A percentile compares a stretch with the other conserved stretches of the same genome.
Conservation (phyloP, 2,113 vertebrate genomes). For the Fulmarus glacialis region DNA sequence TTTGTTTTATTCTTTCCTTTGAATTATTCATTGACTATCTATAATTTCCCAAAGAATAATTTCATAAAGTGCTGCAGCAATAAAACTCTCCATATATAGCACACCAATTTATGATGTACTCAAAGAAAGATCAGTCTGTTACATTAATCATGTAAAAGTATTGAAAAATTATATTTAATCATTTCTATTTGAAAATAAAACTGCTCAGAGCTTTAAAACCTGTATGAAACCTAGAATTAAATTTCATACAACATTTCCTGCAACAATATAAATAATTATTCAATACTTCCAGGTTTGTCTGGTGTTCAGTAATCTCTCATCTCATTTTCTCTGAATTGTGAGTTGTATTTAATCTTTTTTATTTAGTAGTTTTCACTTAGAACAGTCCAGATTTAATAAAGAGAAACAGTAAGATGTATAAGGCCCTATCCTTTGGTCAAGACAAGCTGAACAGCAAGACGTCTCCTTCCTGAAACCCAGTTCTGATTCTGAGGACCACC, state of each 20-base stretch:
- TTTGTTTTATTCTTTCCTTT: conserved; percentile 67
- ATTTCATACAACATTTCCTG: conserved; percentile 43
- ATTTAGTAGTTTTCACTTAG: neutral
- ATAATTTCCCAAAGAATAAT: conserved; percentile 74
- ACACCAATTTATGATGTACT: conserved; percentile 20
- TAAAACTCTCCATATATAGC: conserved; percentile 55
- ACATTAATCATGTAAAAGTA: conserved; percentile 57
- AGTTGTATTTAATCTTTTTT: conserved; percentile 10
- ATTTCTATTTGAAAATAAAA: conserved; percentile 60
- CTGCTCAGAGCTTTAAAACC: conserved; percentile 38
- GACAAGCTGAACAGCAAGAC: neutral
- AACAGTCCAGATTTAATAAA: neutral
- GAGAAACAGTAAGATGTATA: neutral
- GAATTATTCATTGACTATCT: conserved; percentile 78
- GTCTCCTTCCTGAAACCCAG: neutral
- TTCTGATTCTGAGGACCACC: neutral
- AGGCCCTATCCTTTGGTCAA: neutral
- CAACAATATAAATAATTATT: conserved; percentile 49
- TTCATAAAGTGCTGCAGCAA: conserved; percentile 71
- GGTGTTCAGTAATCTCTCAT: conserved; percentile 20
- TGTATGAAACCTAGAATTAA: conserved; percentile 37
- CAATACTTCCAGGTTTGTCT: conserved; percentile 33
- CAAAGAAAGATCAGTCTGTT: conserved; percentile 13
- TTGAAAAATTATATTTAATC: conserved; percentile 42
- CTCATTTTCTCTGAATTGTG: conserved; percentile 29